Evolutionary conservation across 1,140 invertebrate species (phyloP), one percentile per base, ranked within the genome.

Genomic region (Carposina sasakii): DNA sequence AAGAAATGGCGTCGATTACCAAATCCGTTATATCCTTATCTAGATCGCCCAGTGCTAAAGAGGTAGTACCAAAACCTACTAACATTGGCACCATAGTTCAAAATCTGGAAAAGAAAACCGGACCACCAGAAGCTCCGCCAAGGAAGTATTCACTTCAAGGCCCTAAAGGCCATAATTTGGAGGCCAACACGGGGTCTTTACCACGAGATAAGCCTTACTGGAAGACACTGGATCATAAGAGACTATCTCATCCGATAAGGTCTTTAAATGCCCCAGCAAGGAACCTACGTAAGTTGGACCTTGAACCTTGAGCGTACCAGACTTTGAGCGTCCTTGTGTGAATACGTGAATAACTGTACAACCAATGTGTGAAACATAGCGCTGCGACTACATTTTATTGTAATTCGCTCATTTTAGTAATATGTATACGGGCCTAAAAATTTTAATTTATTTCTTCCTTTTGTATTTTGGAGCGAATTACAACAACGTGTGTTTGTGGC

Each of bases 271-370:
- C 71, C 43, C 60, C 66, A 1, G 59, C 66, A 54, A 58, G 68
- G 59, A 68, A 69, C 37, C 61, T 77, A 73, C 75, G 79, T 84
- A 84, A 84, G 81, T 83, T 60, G 60, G 48, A 34, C 71, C 73
- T 75, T 74, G 22, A 22, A 21, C 66, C 60, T 59, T 64, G 68
- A n/a, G n/a, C n/a, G n/a, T 58, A 52, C 53, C 46, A 52, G 51
- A 54, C 46, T 17, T 34, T 64, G 62, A 59, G 50, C 70, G 71
- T 73, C 59, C 54, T 41, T 63, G 76, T 71, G 71, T 76, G 73
- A 65, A 56, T 69, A 57, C 68, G 73, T 79, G 48, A 77, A 74
- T 79, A 79, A 76, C 71, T 63, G 53, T 65, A 54, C 53, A 49
- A 49, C 36, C 33, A 51, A 56, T 63, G 57, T 66, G 40, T 57